These are phyloP conservation scores for Phataginus tetradactyla DNA, from an alignment of 2,797 vertebrate species.

Conservation along the genomic window DNA sequence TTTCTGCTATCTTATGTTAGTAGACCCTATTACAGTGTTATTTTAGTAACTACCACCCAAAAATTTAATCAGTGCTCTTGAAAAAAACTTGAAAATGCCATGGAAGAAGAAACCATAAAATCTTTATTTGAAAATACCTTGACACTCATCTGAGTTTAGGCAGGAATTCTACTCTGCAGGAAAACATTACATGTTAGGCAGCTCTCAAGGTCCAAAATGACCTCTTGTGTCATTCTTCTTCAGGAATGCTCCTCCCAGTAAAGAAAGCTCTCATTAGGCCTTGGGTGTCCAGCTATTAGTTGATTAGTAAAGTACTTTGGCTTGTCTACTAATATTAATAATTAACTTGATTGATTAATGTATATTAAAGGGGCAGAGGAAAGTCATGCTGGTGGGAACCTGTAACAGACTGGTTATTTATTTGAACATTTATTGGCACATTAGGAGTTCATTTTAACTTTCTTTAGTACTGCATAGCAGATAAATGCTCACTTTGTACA, in stretches of 20 bases:
- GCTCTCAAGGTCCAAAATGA: slow-evolving; percentile 5
- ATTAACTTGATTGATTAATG: slow-evolving; percentile 48
- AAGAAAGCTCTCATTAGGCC: background rate
- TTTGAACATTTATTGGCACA: slow-evolving; percentile 7
- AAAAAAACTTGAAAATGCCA: slow-evolving; percentile 42
- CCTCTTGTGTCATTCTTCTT: slow-evolving; percentile 5
- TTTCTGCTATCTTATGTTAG: background rate
- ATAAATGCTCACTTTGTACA: slow-evolving; percentile 49
- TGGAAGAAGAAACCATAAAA: slow-evolving; percentile 23
- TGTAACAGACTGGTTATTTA: slow-evolving; percentile 50
- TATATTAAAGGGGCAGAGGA: slow-evolving; percentile 42
- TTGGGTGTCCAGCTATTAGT: background rate
- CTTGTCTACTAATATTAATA: slow-evolving; percentile 61
- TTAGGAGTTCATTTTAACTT: slow-evolving; percentile 50
- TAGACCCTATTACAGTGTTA: background rate
- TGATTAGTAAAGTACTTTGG: slow-evolving; percentile 45
- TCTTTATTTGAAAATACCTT: slow-evolving; percentile 22
- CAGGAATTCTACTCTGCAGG: slow-evolving; percentile 29
- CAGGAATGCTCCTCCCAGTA: background rate
- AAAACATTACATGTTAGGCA: slow-evolving; percentile 59
- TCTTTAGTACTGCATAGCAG: slow-evolving; percentile 38
- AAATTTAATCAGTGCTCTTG: slow-evolving; percentile 15
- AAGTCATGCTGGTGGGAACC: slow-evolving; percentile 21
- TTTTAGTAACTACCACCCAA: background rate
- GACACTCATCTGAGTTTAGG: background rate